These are phyloP conservation scores for Strongylocentrotus purpuratus DNA, from an alignment of 35 echinoderm and acorn worm species.

Conservation along the genomic window DNA sequence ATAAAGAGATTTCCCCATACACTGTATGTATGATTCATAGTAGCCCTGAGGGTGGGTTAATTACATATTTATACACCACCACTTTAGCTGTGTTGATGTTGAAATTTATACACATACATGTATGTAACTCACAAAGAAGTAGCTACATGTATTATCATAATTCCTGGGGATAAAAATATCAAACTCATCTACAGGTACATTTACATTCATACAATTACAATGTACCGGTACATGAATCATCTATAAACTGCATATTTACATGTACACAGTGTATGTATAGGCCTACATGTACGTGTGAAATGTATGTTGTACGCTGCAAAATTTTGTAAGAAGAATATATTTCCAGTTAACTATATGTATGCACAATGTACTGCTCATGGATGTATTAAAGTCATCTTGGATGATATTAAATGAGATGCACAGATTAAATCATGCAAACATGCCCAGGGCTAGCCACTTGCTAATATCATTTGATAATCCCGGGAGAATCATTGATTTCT, in stretches of 20 bases:
- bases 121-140: background rate
- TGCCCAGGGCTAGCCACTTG: background rate
- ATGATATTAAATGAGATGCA: background rate
- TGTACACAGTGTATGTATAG: too few species aligned
- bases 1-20: background rate
- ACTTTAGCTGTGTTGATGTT: background rate
- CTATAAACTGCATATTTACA: background rate
- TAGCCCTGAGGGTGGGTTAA: background rate
- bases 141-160: background rate
- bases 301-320: background rate
- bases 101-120: background rate
- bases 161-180: too few species aligned
- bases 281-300: too few species aligned
- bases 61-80: background rate
- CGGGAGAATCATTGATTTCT: background rate
- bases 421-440: conserved; percentile 22
- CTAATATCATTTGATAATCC: conserved; percentile 1
- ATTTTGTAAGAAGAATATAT: background rate
- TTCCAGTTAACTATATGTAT: background rate
- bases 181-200: too few species aligned
- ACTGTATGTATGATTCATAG: background rate
- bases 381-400: background rate
- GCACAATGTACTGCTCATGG: background rate
- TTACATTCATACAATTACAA: too few species aligned
- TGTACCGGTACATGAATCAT: background rate